A percentile compares a stretch with the other conserved stretches of the same genome.
These are phyloP conservation scores for Mormyrops boulengeri DNA, from an alignment of 2,797 vertebrate genomes.

Conservation along the genomic window DNA sequence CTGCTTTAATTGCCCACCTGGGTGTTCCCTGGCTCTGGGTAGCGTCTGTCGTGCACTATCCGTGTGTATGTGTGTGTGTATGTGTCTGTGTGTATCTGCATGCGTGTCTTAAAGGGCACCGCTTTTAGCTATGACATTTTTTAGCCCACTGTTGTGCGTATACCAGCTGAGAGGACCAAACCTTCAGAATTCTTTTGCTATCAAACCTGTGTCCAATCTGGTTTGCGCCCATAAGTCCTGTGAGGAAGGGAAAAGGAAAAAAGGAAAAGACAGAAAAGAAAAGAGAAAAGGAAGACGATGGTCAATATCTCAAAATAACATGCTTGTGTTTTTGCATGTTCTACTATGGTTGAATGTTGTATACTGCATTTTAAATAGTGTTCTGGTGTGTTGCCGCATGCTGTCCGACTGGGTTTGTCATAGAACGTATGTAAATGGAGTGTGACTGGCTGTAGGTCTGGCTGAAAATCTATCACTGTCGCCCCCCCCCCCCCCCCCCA, in stretches of 20 bases:
- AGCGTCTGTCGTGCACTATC: not conserved
- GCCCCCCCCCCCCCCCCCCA: not conserved
- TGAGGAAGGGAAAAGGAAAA: not conserved
- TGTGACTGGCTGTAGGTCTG: not conserved
- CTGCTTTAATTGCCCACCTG: constrained; percentile 22
- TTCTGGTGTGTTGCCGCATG: not conserved
- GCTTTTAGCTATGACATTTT: not conserved
- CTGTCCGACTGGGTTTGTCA: not conserved
- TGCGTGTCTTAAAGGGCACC: not conserved
- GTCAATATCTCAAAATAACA: not conserved
- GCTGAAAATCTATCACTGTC: not conserved
- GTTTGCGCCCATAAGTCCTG: not conserved
- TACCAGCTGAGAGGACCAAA: not conserved
- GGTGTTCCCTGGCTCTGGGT: constrained; percentile 18
- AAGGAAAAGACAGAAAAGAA: not conserved
- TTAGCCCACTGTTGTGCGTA: not conserved
- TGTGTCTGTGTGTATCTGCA: not conserved
- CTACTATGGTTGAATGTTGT: not conserved
- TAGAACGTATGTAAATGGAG: constrained; percentile 19
- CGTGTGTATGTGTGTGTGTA: not conserved
- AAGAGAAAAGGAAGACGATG: not conserved
- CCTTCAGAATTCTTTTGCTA: not conserved
- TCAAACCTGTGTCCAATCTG: not conserved
- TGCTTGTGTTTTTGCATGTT: not conserved
- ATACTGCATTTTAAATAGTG: not conserved